phyloP scores from a whole-genome alignment of 2,797 vertebrate species.

The Alexandromys oeconomus region DNA sequence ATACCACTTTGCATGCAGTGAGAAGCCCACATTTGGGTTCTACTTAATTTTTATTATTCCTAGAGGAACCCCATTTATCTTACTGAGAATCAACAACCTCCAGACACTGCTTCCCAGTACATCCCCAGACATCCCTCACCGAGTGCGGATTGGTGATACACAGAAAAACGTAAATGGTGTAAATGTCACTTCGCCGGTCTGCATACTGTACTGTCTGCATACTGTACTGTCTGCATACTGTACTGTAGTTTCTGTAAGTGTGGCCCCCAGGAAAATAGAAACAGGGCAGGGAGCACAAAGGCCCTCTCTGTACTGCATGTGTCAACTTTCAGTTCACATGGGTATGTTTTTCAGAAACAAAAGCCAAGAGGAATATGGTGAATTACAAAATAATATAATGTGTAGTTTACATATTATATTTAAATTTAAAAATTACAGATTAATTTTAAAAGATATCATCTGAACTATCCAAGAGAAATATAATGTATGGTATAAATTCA shows the following conservation, averaged over 20 bases:
- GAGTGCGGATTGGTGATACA: background rate
- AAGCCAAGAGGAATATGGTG: background rate
- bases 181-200: background rate
- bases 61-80: background rate
- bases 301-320: background rate
- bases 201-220: background rate
- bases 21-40: slow-evolving; percentile 22
- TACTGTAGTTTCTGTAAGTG: background rate
- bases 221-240: background rate
- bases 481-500: background rate
- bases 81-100: background rate
- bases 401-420: background rate
- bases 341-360: slow-evolving; percentile 8
- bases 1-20: background rate
- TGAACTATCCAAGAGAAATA: background rate
- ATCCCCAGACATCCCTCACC: background rate
- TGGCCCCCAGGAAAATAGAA: background rate
- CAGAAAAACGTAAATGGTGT: background rate
- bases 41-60: background rate
- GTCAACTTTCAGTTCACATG: background rate
- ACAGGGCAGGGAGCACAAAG: no score
- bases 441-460: background rate
- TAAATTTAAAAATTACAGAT: slow-evolving; percentile 3
- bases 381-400: background rate
- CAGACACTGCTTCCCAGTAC: background rate